Conservation (phyloP, 2,888 invertebrate species). For the Cryptosula pallasiana region DNA sequence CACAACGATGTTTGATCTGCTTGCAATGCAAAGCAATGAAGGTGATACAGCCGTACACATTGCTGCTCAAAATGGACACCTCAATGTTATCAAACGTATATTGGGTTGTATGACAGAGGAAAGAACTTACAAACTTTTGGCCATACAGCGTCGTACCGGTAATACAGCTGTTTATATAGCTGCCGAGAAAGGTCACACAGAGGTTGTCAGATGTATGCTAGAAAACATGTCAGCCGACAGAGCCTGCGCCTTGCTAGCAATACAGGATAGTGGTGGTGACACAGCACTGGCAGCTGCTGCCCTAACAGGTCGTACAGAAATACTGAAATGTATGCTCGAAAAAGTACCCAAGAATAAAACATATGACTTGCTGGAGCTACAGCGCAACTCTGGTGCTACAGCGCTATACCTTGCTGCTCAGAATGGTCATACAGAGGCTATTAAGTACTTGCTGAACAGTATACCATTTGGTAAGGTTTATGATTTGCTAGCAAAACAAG, state of each 20-base stretch:
- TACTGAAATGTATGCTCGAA: neutral
- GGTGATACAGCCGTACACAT: neutral
- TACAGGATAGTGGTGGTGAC: neutral
- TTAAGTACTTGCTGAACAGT: neutral
- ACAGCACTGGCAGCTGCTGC: neutral
- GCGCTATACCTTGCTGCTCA: neutral
- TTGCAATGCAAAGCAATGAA: neutral
- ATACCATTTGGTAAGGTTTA: neutral
- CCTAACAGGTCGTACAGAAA: neutral
- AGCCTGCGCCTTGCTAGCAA: neutral
- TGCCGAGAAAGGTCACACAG: neutral
- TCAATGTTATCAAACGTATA: neutral
- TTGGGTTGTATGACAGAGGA: neutral
- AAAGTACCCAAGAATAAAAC: neutral
- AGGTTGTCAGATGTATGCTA: neutral
- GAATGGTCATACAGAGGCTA: neutral
- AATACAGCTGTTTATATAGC: neutral
- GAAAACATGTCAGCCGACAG: neutral
- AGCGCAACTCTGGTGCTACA: neutral
- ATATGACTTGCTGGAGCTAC: neutral
- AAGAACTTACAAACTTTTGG: neutral
- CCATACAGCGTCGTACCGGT: neutral
- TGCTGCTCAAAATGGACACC: neutral
- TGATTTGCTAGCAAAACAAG: neutral
- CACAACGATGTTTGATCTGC: neutral